Percentiles rank a stretch among this genome's conserved stretches.
Conservation (phyloP, 37 sponge, comb jelly and placozoan genomes). For the Tethya wilhelma region DNA sequence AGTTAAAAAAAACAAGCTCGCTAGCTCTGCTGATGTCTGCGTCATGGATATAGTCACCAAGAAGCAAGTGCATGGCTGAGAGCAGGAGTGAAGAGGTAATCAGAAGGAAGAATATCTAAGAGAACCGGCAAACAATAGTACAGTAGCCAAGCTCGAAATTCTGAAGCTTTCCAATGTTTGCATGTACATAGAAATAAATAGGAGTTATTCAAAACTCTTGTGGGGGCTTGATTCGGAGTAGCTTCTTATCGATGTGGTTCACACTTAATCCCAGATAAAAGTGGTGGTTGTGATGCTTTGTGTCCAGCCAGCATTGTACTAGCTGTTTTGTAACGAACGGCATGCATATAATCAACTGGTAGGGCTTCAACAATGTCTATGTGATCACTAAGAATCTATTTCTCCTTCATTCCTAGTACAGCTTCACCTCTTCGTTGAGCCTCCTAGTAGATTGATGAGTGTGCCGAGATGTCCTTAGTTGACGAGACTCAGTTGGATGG, state of each 20-base stretch:
- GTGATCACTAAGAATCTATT: not conserved
- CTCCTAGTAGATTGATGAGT: constrained; percentile 5
- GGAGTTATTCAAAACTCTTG: constrained; percentile 19
- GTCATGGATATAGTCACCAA: not conserved
- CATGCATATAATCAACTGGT: constrained; percentile 17
- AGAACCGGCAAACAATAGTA: constrained; percentile 18
- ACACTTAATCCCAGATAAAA: not conserved
- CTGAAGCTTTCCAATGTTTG: constrained; percentile 26
- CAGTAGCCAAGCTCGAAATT: constrained; percentile 17
- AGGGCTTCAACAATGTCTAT: not conserved
- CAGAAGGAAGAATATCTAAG: constrained; percentile 1
- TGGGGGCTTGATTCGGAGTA: constrained; percentile 19
- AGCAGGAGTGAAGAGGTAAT: constrained; percentile 11
- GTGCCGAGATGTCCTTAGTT: not conserved
- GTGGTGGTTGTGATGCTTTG: not conserved
- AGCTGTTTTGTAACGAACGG: not conserved
- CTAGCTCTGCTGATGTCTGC: constrained; percentile 3
- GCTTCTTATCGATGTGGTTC: not conserved
- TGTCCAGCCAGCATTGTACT: constrained; percentile 1
- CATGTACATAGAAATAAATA: not conserved
- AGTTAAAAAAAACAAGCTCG: not conserved
- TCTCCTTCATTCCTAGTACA: constrained; percentile 2
- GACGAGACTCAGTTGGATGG: constrained; percentile 3
- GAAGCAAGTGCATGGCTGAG: constrained; percentile 8
- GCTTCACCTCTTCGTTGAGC: not conserved